Percentiles rank a stretch among this genome's conserved stretches.
Conservation (phyloP, 2,113 vertebrate genomes). For the Prionailurus bengalensis region DNA sequence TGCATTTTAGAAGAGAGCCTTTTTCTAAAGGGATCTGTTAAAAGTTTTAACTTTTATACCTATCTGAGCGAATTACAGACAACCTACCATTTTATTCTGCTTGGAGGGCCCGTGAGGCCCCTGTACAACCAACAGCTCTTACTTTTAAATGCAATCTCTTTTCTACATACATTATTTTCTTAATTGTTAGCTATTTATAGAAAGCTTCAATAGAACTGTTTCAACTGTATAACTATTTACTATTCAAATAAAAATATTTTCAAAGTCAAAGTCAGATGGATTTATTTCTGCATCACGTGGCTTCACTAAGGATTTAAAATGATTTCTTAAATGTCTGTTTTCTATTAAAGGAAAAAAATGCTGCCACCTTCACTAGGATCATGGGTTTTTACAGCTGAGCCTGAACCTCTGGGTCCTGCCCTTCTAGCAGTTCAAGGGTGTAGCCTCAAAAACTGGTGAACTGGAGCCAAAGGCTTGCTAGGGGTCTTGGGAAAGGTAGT, state of each 20-base stretch:
- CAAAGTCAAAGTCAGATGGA: constrained; percentile 89
- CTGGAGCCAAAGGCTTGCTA: background rate
- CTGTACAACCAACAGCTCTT: constrained; percentile 95
- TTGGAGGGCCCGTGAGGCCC: constrained; percentile 86
- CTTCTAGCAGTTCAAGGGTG: background rate
- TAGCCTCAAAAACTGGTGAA: background rate
- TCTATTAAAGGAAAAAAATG: background rate
- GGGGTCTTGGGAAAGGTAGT: background rate
- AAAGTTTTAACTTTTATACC: constrained; percentile 92
- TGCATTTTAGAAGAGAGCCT: constrained; percentile 94
- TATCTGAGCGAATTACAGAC: constrained; percentile 88
- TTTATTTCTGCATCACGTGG: constrained; percentile 47
- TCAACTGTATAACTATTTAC: constrained; percentile 97
- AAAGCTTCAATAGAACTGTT: constrained; percentile 99
- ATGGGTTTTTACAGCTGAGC: background rate
- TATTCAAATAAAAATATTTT: constrained; percentile 99
- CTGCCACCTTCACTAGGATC: background rate
- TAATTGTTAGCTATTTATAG: constrained; percentile 99
- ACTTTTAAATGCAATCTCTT: constrained; percentile 99
- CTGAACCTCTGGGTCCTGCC: background rate
- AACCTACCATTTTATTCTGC: constrained; percentile 87
- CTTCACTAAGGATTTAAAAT: constrained; percentile 32
- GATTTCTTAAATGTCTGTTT: background rate
- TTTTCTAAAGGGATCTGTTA: constrained; percentile 86
- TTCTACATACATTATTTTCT: constrained; percentile 99